Conservation (phyloP, 2,797 vertebrate species). For the Rhincodon typus region DNA sequence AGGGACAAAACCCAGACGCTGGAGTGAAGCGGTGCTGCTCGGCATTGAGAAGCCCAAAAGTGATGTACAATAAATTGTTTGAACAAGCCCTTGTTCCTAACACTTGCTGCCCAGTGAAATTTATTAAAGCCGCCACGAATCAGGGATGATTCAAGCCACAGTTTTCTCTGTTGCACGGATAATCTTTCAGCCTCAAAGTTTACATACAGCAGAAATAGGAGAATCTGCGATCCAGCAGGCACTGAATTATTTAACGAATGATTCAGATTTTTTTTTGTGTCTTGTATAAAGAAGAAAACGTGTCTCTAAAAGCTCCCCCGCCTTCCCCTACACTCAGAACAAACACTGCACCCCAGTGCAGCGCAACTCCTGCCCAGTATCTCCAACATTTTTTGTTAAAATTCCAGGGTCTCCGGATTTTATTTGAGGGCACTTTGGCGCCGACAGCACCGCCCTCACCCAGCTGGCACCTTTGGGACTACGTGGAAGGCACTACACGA, state of each 20-base stretch:
- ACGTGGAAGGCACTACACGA: neutral
- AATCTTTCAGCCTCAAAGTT: neutral
- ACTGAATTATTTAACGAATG: constrained; percentile 6
- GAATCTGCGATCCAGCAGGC: neutral
- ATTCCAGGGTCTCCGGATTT: too few relatives aligned
- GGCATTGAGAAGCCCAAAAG: neutral
- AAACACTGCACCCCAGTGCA: neutral
- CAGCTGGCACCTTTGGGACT: neutral
- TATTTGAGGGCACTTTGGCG: neutral
- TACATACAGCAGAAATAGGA: neutral
- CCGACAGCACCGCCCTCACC: neutral
- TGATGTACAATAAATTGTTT: neutral
- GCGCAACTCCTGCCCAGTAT: neutral
- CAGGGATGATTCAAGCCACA: too few relatives aligned
- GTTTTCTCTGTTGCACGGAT: neutral
- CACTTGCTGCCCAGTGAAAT: neutral
- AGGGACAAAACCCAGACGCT: neutral
- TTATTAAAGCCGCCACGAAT: neutral
- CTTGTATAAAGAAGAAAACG: too few relatives aligned
- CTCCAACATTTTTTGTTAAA: too few relatives aligned
- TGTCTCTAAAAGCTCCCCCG: neutral
- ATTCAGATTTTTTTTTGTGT: neutral
- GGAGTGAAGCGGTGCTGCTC: neutral
- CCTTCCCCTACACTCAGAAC: neutral
- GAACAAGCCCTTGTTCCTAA: neutral